Evolutionary conservation across 2,888 invertebrate genomes (phyloP).

Genomic region (Ochropleura plecta): DNA sequence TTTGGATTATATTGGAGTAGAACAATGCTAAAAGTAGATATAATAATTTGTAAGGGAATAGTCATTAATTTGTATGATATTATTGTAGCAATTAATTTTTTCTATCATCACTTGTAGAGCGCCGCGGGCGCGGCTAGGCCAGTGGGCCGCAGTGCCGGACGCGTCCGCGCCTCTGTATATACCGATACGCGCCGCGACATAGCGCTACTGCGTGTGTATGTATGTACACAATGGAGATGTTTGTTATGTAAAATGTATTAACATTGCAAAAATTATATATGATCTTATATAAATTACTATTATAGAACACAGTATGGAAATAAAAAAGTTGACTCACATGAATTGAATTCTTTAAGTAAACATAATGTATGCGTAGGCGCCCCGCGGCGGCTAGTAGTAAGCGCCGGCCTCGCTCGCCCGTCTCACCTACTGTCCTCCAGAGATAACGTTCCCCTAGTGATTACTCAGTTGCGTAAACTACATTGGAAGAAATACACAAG

Average conservation of each 20-base stretch:
- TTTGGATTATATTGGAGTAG: conserved; percentile 88
- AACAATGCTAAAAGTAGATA: conserved; percentile 89
- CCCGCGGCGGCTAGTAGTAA: conserved; percentile 72
- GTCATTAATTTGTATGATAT: conserved; percentile 91
- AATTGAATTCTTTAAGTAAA: conserved; percentile 88
- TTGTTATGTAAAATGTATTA: conserved; percentile 91
- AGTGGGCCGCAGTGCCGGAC: conserved; percentile 44
- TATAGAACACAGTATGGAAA: conserved; percentile 90
- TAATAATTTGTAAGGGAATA: conserved; percentile 90
- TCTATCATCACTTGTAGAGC: conserved; percentile 87
- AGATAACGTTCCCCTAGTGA: conserved; percentile 77
- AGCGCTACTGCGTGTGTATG: conserved; percentile 81
- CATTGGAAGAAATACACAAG: conserved; percentile 87
- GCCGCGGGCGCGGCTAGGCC: conserved; percentile 67
- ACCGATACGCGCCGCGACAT: conserved; percentile 77
- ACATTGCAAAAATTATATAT: conserved; percentile 91
- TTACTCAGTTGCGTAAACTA: conserved; percentile 81
- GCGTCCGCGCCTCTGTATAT: conserved; percentile 80
- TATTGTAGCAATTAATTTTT: conserved; percentile 90
- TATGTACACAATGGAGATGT: conserved; percentile 89
- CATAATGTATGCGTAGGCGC: conserved; percentile 81
- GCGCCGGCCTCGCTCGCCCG: conserved; percentile 68
- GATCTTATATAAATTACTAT: conserved; percentile 90
- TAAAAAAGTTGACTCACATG: conserved; percentile 90
- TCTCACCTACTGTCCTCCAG: conserved; percentile 73